These are phyloP conservation scores for Lasioglossum morio DNA, from an alignment of 2,888 invertebrate genomes.

Conservation along the genomic window DNA sequence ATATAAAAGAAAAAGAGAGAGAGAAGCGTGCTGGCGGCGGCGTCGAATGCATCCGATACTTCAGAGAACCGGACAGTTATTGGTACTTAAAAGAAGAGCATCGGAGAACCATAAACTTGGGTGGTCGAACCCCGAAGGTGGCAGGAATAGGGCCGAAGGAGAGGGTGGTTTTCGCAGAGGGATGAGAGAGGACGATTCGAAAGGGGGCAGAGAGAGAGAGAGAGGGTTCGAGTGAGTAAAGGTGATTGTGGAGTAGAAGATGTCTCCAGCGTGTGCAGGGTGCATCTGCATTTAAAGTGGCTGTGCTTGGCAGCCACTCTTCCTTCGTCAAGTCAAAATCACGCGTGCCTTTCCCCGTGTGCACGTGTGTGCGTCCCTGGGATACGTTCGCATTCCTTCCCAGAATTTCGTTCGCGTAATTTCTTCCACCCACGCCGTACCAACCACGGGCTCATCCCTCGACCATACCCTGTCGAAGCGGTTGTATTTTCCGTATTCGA, in stretches of 20 bases:
- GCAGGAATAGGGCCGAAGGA: neutral
- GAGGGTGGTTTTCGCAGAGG: neutral
- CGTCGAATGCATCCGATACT: slow-evolving; percentile 64
- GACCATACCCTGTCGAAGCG: neutral
- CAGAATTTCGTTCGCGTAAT: slow-evolving; percentile 54
- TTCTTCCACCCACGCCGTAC: slow-evolving; percentile 35
- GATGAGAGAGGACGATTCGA: slow-evolving; percentile 8
- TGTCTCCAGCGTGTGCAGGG: slow-evolving; percentile 62
- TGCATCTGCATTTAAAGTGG: slow-evolving; percentile 75
- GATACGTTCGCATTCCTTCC: slow-evolving; percentile 47
- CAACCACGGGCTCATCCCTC: neutral
- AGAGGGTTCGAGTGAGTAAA: slow-evolving; percentile 50
- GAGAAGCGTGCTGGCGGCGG: slow-evolving; percentile 6
- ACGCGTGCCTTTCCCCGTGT: slow-evolving; percentile 54
- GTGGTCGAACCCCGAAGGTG: slow-evolving; percentile 40
- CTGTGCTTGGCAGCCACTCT: slow-evolving; percentile 70
- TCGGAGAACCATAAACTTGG: slow-evolving; percentile 69
- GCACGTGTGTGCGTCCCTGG: neutral
- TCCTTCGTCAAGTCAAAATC: slow-evolving; percentile 65
- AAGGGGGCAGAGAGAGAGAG: neutral
- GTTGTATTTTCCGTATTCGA: slow-evolving; percentile 51
- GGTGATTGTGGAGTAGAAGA: slow-evolving; percentile 56
- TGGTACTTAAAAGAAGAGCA: slow-evolving; percentile 73
- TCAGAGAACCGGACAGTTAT: slow-evolving; percentile 73
- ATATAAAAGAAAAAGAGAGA: neutral